These are phyloP conservation scores for Acipenser transmontanus DNA, from an alignment of 2,797 vertebrate species.

Conservation along the genomic window DNA sequence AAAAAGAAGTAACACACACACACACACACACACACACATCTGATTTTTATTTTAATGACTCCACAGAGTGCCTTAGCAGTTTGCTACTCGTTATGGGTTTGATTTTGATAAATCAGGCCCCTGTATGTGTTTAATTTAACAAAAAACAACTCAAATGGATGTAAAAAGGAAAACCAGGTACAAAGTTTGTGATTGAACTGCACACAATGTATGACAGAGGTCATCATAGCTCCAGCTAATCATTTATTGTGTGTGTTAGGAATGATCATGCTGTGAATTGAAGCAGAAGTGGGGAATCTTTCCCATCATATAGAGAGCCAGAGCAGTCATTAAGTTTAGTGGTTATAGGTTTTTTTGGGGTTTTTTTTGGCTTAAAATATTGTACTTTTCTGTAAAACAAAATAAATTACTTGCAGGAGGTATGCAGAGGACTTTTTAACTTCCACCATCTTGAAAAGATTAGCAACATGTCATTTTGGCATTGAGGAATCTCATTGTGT, in stretches of 20 bases:
- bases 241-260: background rate
- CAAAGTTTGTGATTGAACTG: no score
- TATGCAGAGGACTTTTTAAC: background rate
- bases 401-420: conserved; percentile 7
- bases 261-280: conserved; percentile 12
- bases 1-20: no score
- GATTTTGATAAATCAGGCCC: no score
- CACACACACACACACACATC: no score
- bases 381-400: background rate
- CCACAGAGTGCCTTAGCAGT: no score
- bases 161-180: no score
- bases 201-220: background rate
- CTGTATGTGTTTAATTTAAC: no score
- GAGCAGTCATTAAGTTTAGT: conserved; percentile 16
- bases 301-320: background rate
- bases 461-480: conserved; percentile 23
- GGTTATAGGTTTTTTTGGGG: background rate
- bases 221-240: background rate
- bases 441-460: conserved; percentile 37
- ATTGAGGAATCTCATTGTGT: conserved; percentile 8
- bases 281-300: background rate
- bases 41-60: no score
- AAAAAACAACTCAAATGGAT: no score
- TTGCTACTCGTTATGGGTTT: no score
- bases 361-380: conserved; percentile 11